A percentile compares a stretch with the other conserved stretches of the same genome.
phyloP scores from a whole-genome alignment of 1,140 invertebrate species.

The Cecropterus lyciades region DNA sequence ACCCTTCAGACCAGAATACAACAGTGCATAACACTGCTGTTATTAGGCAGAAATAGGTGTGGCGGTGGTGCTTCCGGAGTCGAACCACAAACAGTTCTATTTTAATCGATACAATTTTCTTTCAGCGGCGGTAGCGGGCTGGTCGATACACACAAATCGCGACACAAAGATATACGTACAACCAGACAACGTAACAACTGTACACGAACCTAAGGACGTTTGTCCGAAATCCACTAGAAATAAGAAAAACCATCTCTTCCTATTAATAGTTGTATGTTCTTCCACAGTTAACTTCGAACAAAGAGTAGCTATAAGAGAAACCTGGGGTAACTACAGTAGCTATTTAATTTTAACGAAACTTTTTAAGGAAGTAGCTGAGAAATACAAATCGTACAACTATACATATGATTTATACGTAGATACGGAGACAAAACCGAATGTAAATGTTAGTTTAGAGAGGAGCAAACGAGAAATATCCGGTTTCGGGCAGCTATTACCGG shows the following conservation, averaged over 20 bases:
- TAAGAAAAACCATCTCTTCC: conserved; percentile 78
- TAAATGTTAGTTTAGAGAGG: conserved; percentile 53
- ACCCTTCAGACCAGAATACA: too few species aligned
- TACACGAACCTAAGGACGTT: conserved; percentile 86
- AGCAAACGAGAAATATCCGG: conserved; percentile 59
- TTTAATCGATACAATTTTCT: conserved; percentile 39
- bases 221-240: conserved; percentile 79
- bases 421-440: conserved; percentile 32
- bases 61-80: too few species aligned
- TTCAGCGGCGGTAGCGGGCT: conserved; percentile 87
- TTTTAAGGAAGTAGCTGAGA: conserved; percentile 54
- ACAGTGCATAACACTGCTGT: too few species aligned
- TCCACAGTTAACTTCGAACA: conserved; percentile 87
- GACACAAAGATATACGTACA: conserved; percentile 89
- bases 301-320: conserved; percentile 90
- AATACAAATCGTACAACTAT: conserved; percentile 70
- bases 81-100: too few species aligned
- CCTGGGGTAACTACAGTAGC: conserved; percentile 90
- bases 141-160: conserved; percentile 89
- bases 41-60: too few species aligned
- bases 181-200: conserved; percentile 88
- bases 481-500: conserved; percentile 57
- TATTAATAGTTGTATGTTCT: conserved; percentile 91
- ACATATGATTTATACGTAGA: conserved; percentile 64
- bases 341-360: conserved; percentile 69